Percentiles rank a stretch among this genome's conserved stretches.
These are phyloP conservation scores for Ara ararauna DNA, from an alignment of 2,797 vertebrate genomes.

Conservation along the genomic window DNA sequence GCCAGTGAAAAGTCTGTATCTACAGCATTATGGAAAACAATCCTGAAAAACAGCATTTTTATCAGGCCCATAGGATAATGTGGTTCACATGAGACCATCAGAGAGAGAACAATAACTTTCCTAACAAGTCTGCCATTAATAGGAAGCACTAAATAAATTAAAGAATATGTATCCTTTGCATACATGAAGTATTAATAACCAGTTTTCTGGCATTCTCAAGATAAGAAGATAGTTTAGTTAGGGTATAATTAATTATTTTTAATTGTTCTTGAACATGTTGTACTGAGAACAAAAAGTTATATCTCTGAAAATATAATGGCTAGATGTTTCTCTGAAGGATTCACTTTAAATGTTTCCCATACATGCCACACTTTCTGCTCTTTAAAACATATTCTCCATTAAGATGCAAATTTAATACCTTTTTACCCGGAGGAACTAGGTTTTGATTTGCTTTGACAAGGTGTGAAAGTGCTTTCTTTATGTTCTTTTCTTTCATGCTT, in stretches of 20 bases:
- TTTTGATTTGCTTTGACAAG: constrained; percentile 99
- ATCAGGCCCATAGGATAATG: not conserved
- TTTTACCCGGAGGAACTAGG: constrained; percentile 97
- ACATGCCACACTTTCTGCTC: constrained; percentile 34
- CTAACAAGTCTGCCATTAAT: not conserved
- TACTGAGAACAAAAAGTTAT: not conserved
- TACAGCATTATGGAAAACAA: not conserved
- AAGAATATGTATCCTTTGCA: not conserved
- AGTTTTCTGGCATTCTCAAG: constrained; percentile 19
- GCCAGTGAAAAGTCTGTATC: not conserved
- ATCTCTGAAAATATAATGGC: constrained; percentile 59
- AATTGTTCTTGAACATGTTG: constrained; percentile 53
- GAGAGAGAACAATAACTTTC: not conserved
- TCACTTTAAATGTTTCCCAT: constrained; percentile 62
- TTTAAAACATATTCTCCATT: constrained; percentile 74
- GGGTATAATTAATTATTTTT: constrained; percentile 45
- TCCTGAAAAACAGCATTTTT: not conserved
- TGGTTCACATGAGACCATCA: not conserved
- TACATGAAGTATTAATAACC: constrained; percentile 1
- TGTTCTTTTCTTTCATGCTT: constrained; percentile 99
- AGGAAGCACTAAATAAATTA: not conserved
- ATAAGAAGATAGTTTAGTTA: constrained; percentile 21
- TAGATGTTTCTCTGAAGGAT: constrained; percentile 58
- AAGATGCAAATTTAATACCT: constrained; percentile 87
- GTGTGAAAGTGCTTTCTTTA: constrained; percentile 98